These are phyloP conservation scores for Thyatira batis DNA, from an alignment of 2,888 invertebrate species.

Conservation along the genomic window DNA sequence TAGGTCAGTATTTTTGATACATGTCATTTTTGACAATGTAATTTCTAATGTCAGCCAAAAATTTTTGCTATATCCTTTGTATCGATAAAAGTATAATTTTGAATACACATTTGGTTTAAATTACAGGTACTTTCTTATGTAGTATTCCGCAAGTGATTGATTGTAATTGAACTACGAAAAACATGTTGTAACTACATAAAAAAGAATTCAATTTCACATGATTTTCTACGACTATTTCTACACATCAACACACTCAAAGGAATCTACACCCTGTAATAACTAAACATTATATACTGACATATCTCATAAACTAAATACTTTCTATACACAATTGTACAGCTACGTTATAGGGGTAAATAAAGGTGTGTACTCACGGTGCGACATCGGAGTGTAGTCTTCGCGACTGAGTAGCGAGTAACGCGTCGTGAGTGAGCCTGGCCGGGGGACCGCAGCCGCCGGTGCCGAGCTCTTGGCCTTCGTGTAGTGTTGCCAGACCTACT, in stretches of 20 bases:
- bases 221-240: background rate
- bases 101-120: background rate
- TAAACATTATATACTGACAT: slow-evolving; percentile 17
- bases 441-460: slow-evolving; percentile 77
- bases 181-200: background rate
- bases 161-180: background rate
- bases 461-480: slow-evolving; percentile 90
- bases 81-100: background rate
- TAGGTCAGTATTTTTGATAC: slow-evolving; percentile 25
- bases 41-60: background rate
- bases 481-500: slow-evolving; percentile 89
- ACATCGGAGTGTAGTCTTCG: slow-evolving; percentile 85
- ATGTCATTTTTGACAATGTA: background rate
- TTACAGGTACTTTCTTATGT: background rate
- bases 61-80: background rate
- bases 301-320: slow-evolving; percentile 3
- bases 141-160: background rate
- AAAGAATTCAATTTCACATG: background rate
- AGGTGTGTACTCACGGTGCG: slow-evolving; percentile 63
- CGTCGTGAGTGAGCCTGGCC: slow-evolving; percentile 88
- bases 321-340: background rate
- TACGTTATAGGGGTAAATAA: background rate
- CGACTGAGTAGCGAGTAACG: slow-evolving; percentile 90
- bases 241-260: background rate
- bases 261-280: background rate